Percentiles rank a stretch among this genome's conserved stretches.
These are phyloP conservation scores for Salmo trutta DNA, from an alignment of 2,797 vertebrate genomes.

Conservation along the genomic window DNA sequence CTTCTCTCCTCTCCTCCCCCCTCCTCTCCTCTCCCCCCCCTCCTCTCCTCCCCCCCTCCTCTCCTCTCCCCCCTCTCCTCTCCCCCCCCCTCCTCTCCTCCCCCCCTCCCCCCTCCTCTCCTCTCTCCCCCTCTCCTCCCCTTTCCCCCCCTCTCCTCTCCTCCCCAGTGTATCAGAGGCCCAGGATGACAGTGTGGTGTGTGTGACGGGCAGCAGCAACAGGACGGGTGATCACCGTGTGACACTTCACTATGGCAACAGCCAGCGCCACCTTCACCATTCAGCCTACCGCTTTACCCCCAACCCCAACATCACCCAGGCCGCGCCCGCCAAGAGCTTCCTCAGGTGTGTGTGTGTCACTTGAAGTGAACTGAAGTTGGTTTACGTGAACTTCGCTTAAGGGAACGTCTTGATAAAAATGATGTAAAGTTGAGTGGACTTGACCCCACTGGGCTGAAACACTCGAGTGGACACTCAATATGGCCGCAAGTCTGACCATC, in stretches of 20 bases:
- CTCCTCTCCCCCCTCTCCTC: no score
- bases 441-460: no score
- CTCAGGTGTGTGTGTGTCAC: constrained; percentile 65
- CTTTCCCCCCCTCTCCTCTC: background rate
- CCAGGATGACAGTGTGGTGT: constrained; percentile 78
- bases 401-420: no score
- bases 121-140: no score
- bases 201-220: constrained; percentile 84
- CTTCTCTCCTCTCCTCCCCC: rapidly evolving
- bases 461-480: no score
- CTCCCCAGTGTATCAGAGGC: constrained; percentile 76
- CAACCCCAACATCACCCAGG: constrained; percentile 89
- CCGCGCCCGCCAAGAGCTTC: constrained; percentile 88
- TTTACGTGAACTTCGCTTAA: no score
- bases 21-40: no score
- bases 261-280: constrained; percentile 76
- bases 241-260: constrained; percentile 82
- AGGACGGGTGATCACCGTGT: constrained; percentile 77
- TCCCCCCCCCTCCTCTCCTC: no score
- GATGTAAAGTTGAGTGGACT: no score
- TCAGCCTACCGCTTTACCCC: constrained; percentile 82
- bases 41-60: no score
- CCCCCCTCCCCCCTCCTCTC: rapidly evolving
- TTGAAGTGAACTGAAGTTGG: no score
- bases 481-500: no score